Evolutionary conservation across 2,113 vertebrate species (phyloP), one percentile per base, ranked within the genome.

Genomic region (Dicrurus megarhynchus): DNA sequence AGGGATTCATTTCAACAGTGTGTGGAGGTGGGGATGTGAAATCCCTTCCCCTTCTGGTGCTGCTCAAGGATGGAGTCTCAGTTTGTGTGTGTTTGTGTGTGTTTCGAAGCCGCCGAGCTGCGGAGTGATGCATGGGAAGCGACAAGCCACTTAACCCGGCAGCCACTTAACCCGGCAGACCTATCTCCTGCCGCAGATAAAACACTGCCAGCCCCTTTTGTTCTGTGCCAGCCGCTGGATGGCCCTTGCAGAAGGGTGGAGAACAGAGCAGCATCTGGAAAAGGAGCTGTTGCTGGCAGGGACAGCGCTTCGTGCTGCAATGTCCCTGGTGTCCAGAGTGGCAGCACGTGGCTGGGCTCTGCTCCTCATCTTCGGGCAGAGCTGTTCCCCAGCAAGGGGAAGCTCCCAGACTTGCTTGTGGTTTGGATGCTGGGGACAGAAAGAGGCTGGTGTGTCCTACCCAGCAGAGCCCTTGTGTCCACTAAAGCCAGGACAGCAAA

Each of bases 401-500:
- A 77, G 18, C 14, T 33, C 23, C 47, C 35, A 30, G 60, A 33
- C 27, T 70, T 65, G 32, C 18, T 80, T 3, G 2, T 9, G 6
- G 23, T 71, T 70, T 77, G 26, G 37, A 42, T 88, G 50, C 60
- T 76, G 71, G 52, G 15, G 32, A 59, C 32, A 64, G 73, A 68
- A 65, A 63, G 46, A 47, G 71, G 30, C 56, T 6, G 3, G 19
- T 8, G 3, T 3, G 7, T 73, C 27, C 17, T 59, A 49, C n/a
- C 35, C 46, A 55, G 49, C 42, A 68, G 52, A 87, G 57, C 13
- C 56, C 6, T 92, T 3, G 2, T 63, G 60, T 3, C 9, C 28
- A 44, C n/a, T 42, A 80, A 97, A 97, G 96, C 96, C 97, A 96
- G 96, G 97, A 97, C 81, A 97, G 95, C 97, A 97, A 97, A 97